Evolutionary conservation across 2,797 vertebrate species (phyloP).

Genomic region (Spheniscus humboldti): DNA sequence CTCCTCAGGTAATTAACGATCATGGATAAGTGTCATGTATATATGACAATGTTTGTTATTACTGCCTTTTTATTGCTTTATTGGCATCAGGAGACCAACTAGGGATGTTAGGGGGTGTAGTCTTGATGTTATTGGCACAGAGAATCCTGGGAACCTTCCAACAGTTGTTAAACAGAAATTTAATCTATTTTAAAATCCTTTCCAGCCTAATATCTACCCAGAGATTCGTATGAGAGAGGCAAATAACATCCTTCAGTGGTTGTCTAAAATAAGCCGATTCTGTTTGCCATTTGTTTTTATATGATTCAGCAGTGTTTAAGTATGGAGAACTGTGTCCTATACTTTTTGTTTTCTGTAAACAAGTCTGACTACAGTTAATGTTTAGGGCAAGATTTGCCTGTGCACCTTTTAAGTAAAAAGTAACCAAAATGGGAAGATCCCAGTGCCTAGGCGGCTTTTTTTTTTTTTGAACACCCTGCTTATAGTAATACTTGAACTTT

Average conservation of each 20-base stretch:
- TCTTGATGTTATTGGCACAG: not conserved
- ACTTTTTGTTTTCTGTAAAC: not conserved
- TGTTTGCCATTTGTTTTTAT: not conserved
- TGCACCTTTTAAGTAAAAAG: not conserved
- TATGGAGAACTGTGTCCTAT: not conserved
- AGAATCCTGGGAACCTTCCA: constrained; percentile 4
- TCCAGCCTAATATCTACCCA: constrained; percentile 6
- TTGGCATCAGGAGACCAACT: constrained; percentile 28
- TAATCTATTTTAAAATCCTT: constrained; percentile 13
- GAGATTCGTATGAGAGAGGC: not conserved
- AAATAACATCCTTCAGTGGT: not conserved
- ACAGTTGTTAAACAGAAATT: constrained; percentile 12
- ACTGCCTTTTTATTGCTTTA: constrained; percentile 35
- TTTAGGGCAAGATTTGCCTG: not conserved
- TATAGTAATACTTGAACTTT: not conserved
- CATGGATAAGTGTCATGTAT: not conserved
- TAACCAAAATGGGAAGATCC: not conserved
- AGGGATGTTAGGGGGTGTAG: not conserved
- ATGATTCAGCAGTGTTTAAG: not conserved
- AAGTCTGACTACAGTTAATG: not conserved
- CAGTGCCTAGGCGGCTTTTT: not conserved
- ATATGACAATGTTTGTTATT: constrained; percentile 21
- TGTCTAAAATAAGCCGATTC: not conserved
- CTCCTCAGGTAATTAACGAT: not conserved
- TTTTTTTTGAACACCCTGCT: not conserved